A percentile compares a stretch with the other conserved stretches of the same genome.
Evolutionary conservation across 2,113 vertebrate genomes (phyloP).

Genomic region (Chelonoidis abingdonii): DNA sequence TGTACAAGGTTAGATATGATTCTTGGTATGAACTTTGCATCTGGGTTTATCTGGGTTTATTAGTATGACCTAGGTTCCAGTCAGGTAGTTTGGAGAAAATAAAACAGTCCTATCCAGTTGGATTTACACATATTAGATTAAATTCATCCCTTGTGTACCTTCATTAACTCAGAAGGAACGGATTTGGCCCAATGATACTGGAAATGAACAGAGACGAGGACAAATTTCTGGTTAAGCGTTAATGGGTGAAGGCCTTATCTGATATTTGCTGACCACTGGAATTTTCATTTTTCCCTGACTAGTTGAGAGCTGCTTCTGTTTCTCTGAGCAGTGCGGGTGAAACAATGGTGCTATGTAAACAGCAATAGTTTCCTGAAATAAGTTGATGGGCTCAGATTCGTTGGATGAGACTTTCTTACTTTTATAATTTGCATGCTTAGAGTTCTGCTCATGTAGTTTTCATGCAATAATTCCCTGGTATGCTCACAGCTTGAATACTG

Average conservation of each 20-base stretch:
- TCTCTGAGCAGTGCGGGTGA: background rate
- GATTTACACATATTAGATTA: background rate
- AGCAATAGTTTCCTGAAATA: background rate
- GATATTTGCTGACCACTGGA: background rate
- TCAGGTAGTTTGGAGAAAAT: conserved; percentile 27
- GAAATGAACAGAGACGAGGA: background rate
- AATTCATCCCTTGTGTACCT: background rate
- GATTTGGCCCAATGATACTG: background rate
- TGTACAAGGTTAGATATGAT: background rate
- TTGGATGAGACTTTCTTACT: background rate
- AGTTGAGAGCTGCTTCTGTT: background rate
- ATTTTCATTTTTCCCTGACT: background rate
- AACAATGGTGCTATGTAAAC: background rate
- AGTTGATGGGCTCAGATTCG: background rate
- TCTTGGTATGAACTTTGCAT: background rate
- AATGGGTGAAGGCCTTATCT: background rate
- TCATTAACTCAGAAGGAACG: background rate
- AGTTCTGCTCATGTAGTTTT: background rate
- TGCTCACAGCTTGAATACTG: background rate
- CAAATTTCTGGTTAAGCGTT: background rate
- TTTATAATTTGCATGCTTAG: background rate
- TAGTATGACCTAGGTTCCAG: conserved; percentile 53
- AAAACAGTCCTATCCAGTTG: background rate
- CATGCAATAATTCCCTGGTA: background rate
- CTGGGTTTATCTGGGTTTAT: background rate